These are phyloP conservation scores for Artibeus lituratus DNA, from an alignment of 2,797 vertebrate species.

Conservation along the genomic window DNA sequence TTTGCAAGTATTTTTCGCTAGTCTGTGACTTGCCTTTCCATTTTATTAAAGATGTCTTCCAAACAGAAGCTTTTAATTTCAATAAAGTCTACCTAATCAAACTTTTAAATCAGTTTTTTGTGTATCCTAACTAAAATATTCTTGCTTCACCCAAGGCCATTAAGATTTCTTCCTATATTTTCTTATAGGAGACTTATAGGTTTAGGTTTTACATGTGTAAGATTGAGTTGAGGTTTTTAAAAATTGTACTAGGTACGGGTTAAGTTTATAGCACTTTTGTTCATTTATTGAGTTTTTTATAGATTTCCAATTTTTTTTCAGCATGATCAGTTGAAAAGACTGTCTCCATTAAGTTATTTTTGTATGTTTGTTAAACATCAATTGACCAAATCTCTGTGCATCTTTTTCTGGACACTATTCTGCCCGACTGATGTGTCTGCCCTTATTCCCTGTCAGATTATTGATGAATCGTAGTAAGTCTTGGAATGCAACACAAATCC, in stretches of 20 bases:
- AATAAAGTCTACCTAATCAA: background rate
- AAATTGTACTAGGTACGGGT: background rate
- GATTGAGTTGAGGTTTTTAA: background rate
- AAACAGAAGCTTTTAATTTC: background rate
- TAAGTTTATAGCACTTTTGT: background rate
- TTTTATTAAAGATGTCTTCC: background rate
- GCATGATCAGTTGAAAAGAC: background rate
- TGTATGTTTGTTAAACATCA: background rate
- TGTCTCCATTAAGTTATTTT: background rate
- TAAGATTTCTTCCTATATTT: background rate
- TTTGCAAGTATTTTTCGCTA: background rate
- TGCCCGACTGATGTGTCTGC: background rate
- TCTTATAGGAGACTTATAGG: background rate
- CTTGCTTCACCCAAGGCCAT: background rate
- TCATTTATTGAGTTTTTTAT: background rate
- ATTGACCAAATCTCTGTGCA: background rate
- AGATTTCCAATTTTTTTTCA: background rate
- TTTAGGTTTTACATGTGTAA: background rate
- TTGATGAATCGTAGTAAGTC: background rate
- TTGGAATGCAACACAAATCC: background rate
- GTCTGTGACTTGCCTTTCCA: background rate
- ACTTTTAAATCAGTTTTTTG: background rate
- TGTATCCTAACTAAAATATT: background rate
- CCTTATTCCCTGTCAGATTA: background rate
- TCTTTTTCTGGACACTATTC: background rate